phyloP scores from a whole-genome alignment of 2,888 invertebrate genomes.

The Leucozona laternaria region DNA sequence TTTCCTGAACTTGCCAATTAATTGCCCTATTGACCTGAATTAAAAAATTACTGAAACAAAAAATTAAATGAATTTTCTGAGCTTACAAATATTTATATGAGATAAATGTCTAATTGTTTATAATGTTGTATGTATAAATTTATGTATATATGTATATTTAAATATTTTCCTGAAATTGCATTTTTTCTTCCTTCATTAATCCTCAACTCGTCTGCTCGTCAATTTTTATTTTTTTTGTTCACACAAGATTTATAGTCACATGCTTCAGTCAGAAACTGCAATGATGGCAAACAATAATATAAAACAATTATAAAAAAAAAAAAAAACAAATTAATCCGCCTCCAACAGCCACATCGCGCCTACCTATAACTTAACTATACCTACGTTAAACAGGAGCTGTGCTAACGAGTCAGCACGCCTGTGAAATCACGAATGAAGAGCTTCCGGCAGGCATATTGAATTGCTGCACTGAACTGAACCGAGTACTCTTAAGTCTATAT shows the following conservation, averaged over 20 bases:
- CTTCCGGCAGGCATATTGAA: slow-evolving; percentile 61
- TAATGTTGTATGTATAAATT: no score
- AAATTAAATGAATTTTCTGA: no score
- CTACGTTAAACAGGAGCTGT: slow-evolving; percentile 60
- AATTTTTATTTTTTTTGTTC: slow-evolving; percentile 20
- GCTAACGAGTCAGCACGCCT: slow-evolving; percentile 69
- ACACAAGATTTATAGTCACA: slow-evolving; percentile 21
- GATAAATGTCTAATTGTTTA: no score
- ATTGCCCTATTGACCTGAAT: no score
- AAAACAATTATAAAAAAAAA: slow-evolving; percentile 9
- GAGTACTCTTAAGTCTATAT: neutral
- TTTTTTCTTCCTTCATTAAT: neutral
- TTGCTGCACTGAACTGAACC: slow-evolving; percentile 2
- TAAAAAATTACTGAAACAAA: no score
- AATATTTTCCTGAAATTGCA: neutral
- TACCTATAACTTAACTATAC: neutral
- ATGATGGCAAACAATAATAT: slow-evolving; percentile 10
- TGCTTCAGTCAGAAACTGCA: slow-evolving; percentile 38
- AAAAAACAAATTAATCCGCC: slow-evolving; percentile 28
- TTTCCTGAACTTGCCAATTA: no score
- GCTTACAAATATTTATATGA: no score
- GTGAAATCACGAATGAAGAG: slow-evolving; percentile 70
- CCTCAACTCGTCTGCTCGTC: neutral
- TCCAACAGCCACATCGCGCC: slow-evolving; percentile 14
- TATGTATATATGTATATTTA: no score